Base-by-base conservation (phyloP, 2,888 invertebrate species). In the Aleiodes alternator region DNA sequence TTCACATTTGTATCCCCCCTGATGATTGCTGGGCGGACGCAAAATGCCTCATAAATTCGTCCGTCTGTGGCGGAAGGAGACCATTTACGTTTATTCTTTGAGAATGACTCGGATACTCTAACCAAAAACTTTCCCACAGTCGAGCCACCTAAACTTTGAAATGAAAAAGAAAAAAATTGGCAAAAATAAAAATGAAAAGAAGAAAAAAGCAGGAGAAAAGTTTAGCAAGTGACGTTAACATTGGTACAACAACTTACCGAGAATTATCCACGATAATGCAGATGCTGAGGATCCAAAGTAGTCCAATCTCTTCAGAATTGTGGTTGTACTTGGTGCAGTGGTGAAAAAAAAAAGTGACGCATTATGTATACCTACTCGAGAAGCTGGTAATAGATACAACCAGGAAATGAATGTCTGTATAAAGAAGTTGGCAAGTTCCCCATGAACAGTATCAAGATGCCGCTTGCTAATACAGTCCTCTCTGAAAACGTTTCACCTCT, bases 351-450 rank as follows among this genome's bases (percentile, higher is more conserved):
- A 38, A 31, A 43, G 34, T 14, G 51, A 55, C 16, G 53, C 43
- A 68, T 43, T 43, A 43, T 51, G 61, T 43, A 59, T 51, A 16
- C 57, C 50, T 9, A 43, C 59, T 83, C 81, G 66, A 83, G 81
- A 85, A 86, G 85, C 83, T 82, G 80, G 81, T 83, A 84, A 84
- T 82, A 82, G 83, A 84, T 85, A 85, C 79, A 66, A 81, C 78
- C 82, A 80, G 83, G 84, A 87, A 86, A 87, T 85, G 85, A 86
- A 87, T 85, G 84, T 86, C 84, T 82, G 83, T 84, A 85, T 84
- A 84, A 86, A 85, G 84, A 85, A 86, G 86, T 86, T 86, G 86
- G 86, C 86, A 86, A 86, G 85, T 86, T 84, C 82, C 80, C 81
- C 82, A 83, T 59, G 34, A 83, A 83, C 81, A 43, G 43, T 43